A percentile compares a stretch with the other conserved stretches of the same genome.
Evolutionary conservation across 1,140 invertebrate genomes (phyloP).

Genomic region (Nasonia giraulti): DNA sequence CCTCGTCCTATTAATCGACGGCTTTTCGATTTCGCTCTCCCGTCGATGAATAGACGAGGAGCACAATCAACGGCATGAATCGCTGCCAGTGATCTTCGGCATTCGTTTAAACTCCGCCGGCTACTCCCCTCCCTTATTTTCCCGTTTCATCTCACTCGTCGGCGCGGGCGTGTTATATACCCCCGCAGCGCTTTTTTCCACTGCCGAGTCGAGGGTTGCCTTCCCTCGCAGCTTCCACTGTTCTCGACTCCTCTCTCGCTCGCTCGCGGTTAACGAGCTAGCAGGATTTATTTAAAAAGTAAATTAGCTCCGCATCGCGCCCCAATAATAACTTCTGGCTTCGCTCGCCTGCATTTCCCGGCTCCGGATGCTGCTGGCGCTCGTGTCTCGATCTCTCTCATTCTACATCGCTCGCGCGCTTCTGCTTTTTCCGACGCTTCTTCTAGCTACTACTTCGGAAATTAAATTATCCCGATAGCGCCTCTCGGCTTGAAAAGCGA

Average conservation of each 20-base stretch:
- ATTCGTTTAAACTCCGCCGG: neutral
- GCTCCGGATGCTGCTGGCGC: too few species aligned
- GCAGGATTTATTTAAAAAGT: conserved; percentile 60
- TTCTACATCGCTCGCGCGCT: too few species aligned
- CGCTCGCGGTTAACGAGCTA: conserved; percentile 54
- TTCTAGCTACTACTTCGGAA: conserved; percentile 34
- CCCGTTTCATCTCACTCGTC: neutral
- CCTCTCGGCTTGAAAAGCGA: conserved; percentile 1
- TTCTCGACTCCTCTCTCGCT: neutral
- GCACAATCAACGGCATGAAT: too few species aligned
- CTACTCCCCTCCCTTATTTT: neutral
- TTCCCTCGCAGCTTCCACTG: neutral
- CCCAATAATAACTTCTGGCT: conserved; percentile 56
- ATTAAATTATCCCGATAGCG: conserved; percentile 54
- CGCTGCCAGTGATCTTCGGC: neutral
- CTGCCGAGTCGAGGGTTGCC: neutral
- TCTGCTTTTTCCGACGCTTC: conserved; percentile 18
- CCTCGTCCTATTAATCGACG: too few species aligned
- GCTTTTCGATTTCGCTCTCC: too few species aligned
- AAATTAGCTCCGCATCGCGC: conserved; percentile 57
- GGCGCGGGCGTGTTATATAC: neutral
- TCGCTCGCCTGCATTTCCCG: conserved; percentile 44
- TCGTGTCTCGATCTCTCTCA: neutral
- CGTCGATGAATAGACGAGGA: neutral
- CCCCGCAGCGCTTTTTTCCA: neutral